These are phyloP conservation scores for Drosophila peninsularis DNA, from an alignment of 2,888 invertebrate species.

Conservation along the genomic window DNA sequence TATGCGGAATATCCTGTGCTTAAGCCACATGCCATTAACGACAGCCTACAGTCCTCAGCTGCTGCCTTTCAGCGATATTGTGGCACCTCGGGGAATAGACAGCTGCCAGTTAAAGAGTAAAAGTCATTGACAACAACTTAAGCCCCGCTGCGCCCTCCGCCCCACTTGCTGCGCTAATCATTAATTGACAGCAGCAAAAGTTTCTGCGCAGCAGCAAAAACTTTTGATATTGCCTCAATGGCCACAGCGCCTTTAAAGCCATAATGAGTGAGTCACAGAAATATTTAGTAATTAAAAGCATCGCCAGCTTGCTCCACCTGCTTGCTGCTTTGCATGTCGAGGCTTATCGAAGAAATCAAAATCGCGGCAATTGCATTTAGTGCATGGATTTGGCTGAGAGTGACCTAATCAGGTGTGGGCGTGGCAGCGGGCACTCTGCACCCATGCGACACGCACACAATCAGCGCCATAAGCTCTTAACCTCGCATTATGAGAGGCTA, in stretches of 20 bases:
- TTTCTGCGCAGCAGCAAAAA: constrained; percentile 38
- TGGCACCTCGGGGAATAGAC: constrained; percentile 54
- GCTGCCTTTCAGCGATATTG: constrained; percentile 7
- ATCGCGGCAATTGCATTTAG: constrained; percentile 62
- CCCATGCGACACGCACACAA: constrained; percentile 46
- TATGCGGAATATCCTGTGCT: constrained; percentile 39
- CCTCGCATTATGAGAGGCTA: constrained; percentile 9
- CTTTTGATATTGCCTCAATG: constrained; percentile 46
- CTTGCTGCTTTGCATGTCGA: constrained; percentile 61
- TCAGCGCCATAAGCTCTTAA: constrained; percentile 30
- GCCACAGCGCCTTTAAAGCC: constrained; percentile 48
- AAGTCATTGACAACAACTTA: constrained; percentile 68
- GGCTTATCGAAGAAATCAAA: constrained; percentile 51
- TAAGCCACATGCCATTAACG: constrained; percentile 52
- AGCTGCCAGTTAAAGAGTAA: constrained; percentile 76
- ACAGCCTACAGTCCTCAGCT: neutral
- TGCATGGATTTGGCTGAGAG: constrained; percentile 63
- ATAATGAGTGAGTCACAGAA: constrained; percentile 60
- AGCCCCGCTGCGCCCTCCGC: neutral
- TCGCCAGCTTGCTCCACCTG: neutral
- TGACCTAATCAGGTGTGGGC: constrained; percentile 2
- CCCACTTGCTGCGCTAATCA: constrained; percentile 14
- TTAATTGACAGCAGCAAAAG: constrained; percentile 52
- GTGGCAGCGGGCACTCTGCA: constrained; percentile 24
- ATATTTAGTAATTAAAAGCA: constrained; percentile 68